Conservation (phyloP, 2,797 vertebrate species). For the Philypnodon macrostomus region DNA sequence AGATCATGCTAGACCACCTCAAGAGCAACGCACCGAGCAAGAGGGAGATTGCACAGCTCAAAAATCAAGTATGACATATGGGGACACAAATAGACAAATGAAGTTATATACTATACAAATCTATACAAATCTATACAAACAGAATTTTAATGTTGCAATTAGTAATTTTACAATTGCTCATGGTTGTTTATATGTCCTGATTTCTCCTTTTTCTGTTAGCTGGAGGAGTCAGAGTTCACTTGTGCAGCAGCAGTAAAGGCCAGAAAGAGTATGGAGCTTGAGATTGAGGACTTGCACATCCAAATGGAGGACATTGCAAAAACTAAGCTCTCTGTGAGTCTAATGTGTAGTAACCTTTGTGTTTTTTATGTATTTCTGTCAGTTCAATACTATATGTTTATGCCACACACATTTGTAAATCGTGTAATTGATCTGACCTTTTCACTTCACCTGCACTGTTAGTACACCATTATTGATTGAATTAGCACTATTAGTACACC, state of each 20-base stretch:
- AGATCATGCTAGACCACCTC: constrained; percentile 97
- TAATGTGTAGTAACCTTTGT: constrained; percentile 2
- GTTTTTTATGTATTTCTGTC: background rate
- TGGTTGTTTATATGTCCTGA: background rate
- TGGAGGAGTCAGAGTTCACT: constrained; percentile 97
- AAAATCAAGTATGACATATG: constrained; percentile 86
- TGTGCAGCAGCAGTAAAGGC: constrained; percentile 89
- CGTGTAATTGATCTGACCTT: background rate
- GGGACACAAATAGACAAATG: background rate
- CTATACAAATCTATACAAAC: too few species aligned
- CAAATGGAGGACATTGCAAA: constrained; percentile 94
- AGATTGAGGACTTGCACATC: constrained; percentile 94
- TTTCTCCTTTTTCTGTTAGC: constrained; percentile 66
- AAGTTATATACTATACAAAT: too few species aligned
- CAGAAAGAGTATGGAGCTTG: constrained; percentile 93
- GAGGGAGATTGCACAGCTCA: constrained; percentile 93
- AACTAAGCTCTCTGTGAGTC: constrained; percentile 87
- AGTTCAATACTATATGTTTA: too few species aligned
- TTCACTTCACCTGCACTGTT: constrained; percentile 3
- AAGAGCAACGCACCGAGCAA: constrained; percentile 97
- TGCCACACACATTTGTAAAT: constrained; percentile 5
- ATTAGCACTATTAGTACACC: too few species aligned
- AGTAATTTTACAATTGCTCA: background rate
- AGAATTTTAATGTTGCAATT: background rate
- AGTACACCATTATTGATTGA: too few species aligned